Evolutionary conservation across 2,888 invertebrate genomes (phyloP).

Genomic region (Eupithecia inturbata): DNA sequence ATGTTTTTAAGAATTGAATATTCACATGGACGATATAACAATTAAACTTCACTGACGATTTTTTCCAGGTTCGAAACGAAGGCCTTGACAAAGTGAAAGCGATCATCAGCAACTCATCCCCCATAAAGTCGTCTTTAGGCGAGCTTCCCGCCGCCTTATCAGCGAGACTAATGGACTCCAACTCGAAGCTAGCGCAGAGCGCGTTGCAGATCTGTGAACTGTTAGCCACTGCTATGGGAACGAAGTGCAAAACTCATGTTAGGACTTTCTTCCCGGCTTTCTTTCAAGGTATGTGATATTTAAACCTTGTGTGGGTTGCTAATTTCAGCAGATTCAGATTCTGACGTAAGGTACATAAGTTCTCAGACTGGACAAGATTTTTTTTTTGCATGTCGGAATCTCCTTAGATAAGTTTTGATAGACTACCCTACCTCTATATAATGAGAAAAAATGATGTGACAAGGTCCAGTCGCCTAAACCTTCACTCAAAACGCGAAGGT

Average conservation of each 20-base stretch:
- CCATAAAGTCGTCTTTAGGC: constrained; percentile 92
- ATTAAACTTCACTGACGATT: background rate
- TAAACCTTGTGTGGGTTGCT: too few species aligned
- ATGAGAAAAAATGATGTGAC: too few species aligned
- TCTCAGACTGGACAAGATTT: too few species aligned
- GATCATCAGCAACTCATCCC: constrained; percentile 89
- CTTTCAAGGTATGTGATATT: constrained; percentile 78
- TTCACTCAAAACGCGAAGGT: too few species aligned
- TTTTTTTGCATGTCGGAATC: too few species aligned
- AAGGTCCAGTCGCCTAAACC: too few species aligned
- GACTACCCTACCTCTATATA: too few species aligned
- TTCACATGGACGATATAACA: background rate
- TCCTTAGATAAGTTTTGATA: too few species aligned
- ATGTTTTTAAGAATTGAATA: background rate
- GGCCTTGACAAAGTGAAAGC: constrained; percentile 88
- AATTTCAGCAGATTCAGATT: too few species aligned
- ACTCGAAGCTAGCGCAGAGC: constrained; percentile 94
- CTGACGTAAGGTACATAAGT: too few species aligned
- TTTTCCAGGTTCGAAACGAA: constrained; percentile 86
- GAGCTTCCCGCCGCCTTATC: constrained; percentile 92
- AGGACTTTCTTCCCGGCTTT: constrained; percentile 93
- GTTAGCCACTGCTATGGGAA: constrained; percentile 92
- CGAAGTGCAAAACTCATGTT: constrained; percentile 90
- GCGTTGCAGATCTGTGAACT: constrained; percentile 92
- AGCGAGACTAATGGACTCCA: constrained; percentile 92